Evolutionary conservation across 2,113 vertebrate genomes (phyloP).

Genomic region (Alligator sinensis): DNA sequence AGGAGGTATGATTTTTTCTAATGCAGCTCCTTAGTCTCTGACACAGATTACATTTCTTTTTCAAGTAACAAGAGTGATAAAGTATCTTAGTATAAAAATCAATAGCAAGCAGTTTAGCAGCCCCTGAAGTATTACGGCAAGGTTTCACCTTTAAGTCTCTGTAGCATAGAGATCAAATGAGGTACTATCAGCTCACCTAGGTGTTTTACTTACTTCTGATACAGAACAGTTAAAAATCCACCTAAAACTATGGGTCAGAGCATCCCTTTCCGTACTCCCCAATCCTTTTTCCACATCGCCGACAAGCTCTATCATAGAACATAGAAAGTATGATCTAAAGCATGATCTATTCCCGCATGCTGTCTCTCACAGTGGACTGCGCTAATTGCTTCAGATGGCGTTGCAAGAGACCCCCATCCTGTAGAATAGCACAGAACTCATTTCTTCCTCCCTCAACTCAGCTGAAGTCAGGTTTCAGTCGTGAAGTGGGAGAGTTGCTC

Average conservation of each 20-base stretch:
- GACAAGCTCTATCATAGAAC: background rate
- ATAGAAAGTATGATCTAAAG: background rate
- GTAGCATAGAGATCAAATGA: constrained; percentile 62
- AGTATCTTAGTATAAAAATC: constrained; percentile 74
- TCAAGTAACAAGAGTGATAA: constrained; percentile 70
- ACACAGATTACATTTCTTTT: constrained; percentile 66
- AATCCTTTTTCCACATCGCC: background rate
- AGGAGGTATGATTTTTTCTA: constrained; percentile 11
- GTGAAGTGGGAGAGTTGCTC: background rate
- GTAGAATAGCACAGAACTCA: accelerated
- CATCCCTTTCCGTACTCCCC: background rate
- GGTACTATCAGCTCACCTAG: constrained; percentile 49
- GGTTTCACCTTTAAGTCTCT: constrained; percentile 9
- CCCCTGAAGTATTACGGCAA: constrained; percentile 52
- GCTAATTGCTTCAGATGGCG: background rate
- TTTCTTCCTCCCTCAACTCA: background rate
- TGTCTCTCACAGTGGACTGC: too few species aligned
- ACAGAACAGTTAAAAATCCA: constrained; percentile 4
- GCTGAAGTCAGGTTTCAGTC: background rate
- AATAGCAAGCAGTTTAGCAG: constrained; percentile 71
- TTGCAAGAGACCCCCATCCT: background rate
- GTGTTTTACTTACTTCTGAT: constrained; percentile 55
- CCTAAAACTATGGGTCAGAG: background rate
- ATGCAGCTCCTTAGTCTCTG: constrained; percentile 57
- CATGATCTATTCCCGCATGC: too few species aligned